Conservation (phyloP, 2,797 vertebrate species). For the Crax fasciolata region DNA sequence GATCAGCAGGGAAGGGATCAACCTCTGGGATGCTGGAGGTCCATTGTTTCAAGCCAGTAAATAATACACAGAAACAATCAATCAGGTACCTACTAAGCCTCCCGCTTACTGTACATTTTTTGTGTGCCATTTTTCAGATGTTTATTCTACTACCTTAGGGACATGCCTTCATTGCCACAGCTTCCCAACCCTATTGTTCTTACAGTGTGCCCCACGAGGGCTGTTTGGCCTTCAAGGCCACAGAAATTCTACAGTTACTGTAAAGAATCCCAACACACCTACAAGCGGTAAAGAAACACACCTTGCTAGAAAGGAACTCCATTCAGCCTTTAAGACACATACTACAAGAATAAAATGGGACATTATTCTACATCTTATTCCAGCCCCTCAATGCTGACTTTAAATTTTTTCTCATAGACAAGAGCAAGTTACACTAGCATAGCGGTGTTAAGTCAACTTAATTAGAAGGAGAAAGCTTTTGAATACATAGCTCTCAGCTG, state of each 20-base stretch:
- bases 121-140: background rate
- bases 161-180: accelerated
- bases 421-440: background rate
- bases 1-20: background rate
- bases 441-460: background rate
- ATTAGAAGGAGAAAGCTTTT: background rate
- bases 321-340: background rate
- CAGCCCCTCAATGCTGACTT: background rate
- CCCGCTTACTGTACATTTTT: background rate
- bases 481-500: background rate
- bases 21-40: background rate
- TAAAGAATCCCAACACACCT: background rate
- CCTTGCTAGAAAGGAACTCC: background rate
- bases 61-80: background rate
- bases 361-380: background rate
- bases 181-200: background rate
- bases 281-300: background rate
- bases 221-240: background rate
- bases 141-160: background rate
- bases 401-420: background rate
- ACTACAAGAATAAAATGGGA: background rate
- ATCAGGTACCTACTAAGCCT: background rate
- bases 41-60: background rate
- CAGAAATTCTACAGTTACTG: background rate
- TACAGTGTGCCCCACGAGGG: background rate